Conservation (phyloP, 2,113 vertebrate genomes). For the Acrocephalus kingi region DNA sequence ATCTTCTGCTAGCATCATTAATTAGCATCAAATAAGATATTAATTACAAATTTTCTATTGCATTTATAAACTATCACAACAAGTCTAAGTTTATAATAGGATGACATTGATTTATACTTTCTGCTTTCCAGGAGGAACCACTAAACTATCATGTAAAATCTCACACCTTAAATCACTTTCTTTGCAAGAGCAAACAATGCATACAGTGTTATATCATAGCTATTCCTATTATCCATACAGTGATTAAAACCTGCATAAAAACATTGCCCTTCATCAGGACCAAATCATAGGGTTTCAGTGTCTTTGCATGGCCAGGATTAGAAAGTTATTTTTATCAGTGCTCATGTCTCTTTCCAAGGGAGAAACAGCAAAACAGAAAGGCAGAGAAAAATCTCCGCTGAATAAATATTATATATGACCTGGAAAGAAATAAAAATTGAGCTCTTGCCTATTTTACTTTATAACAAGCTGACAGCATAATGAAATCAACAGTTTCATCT, state of each 20-base stretch:
- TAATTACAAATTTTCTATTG: neutral
- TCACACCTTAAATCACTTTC: neutral
- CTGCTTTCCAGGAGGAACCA: neutral
- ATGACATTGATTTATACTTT: neutral
- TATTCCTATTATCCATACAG: neutral
- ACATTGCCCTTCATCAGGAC: neutral
- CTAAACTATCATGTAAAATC: neutral
- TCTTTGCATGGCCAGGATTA: neutral
- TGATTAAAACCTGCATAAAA: neutral
- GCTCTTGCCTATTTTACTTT: neutral
- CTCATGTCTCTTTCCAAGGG: neutral
- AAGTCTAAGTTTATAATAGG: neutral
- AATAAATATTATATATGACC: neutral
- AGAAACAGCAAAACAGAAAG: neutral
- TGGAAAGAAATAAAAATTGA: neutral
- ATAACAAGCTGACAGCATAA: neutral
- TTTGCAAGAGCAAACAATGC: neutral
- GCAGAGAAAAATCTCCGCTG: neutral
- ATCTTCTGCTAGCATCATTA: neutral
- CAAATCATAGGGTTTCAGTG: neutral
- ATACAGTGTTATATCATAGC: neutral
- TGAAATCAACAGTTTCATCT: neutral
- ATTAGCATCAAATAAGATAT: neutral
- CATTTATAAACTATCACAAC: neutral
- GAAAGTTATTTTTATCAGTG: neutral